A percentile compares a stretch with the other conserved stretches of the same genome.
Evolutionary conservation across 2,888 invertebrate species (phyloP).

Genomic region (Xanthostigma xanthostigma): DNA sequence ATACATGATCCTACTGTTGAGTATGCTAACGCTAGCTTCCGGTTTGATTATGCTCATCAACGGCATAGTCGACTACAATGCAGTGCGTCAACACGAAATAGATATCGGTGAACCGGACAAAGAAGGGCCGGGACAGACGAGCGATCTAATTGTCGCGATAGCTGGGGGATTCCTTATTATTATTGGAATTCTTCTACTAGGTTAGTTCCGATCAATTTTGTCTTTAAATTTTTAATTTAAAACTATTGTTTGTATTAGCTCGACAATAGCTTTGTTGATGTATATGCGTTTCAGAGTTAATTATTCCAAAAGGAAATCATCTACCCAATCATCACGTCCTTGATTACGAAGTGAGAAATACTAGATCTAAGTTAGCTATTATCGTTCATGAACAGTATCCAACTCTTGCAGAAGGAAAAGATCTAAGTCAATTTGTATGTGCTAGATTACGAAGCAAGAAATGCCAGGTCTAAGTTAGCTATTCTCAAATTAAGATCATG

Average conservation of each 20-base stretch:
- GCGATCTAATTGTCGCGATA: slow-evolving; percentile 36
- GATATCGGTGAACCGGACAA: slow-evolving; percentile 14
- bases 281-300: too few relatives aligned
- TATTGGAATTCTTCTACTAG: slow-evolving; percentile 42
- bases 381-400: too few relatives aligned
- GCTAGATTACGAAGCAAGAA: too few relatives aligned
- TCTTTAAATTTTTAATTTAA: neutral
- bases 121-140: slow-evolving; percentile 9
- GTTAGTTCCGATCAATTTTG: slow-evolving; percentile 24
- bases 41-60: slow-evolving; percentile 47
- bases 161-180: slow-evolving; percentile 46
- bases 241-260: neutral
- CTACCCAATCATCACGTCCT: too few relatives aligned
- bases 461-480: too few relatives aligned
- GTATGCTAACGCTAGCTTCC: slow-evolving; percentile 20
- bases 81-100: slow-evolving; percentile 24
- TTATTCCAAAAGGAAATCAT: too few relatives aligned
- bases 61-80: slow-evolving; percentile 43
- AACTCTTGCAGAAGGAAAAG: too few relatives aligned
- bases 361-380: too few relatives aligned
- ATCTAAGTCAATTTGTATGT: too few relatives aligned
- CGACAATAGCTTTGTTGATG: too few relatives aligned
- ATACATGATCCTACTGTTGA: slow-evolving; percentile 19
- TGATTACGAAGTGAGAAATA: too few relatives aligned
- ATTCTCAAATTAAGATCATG: too few relatives aligned